Evolutionary conservation across 2,888 invertebrate species (phyloP).

Genomic region (Mimas tiliae): DNA sequence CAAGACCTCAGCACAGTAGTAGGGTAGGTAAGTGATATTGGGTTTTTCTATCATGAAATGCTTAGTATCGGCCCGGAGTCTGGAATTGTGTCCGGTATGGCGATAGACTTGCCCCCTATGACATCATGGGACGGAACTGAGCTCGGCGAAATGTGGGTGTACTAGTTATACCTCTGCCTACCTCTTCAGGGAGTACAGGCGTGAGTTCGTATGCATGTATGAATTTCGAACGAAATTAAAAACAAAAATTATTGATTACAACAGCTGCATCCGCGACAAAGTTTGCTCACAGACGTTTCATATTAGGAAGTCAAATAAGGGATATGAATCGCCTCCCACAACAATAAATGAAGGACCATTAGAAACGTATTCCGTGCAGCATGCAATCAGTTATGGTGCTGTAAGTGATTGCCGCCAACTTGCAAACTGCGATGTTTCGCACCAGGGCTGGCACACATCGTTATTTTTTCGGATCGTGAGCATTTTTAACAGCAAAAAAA

Average conservation of each 20-base stretch:
- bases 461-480: slow-evolving; percentile 1
- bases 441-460: slow-evolving; percentile 19
- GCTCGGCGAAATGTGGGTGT: too few species aligned
- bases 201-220: too few species aligned
- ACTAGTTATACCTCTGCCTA: too few species aligned
- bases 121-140: too few species aligned
- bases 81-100: too few species aligned
- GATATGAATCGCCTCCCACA: slow-evolving; percentile 42
- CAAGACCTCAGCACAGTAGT: too few species aligned
- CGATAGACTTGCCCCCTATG: too few species aligned
- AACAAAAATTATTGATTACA: background rate
- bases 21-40: too few species aligned
- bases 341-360: slow-evolving; percentile 62
- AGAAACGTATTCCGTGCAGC: slow-evolving; percentile 59
- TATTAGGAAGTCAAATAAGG: slow-evolving; percentile 34
- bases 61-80: too few species aligned
- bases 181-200: too few species aligned
- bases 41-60: too few species aligned
- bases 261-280: slow-evolving; percentile 5
- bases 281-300: slow-evolving; percentile 27
- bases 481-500: slow-evolving; percentile 21
- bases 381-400: slow-evolving; percentile 65
- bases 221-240: too few species aligned
- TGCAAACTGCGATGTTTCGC: slow-evolving; percentile 55
- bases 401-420: slow-evolving; percentile 70